These are phyloP conservation scores for Tinamus guttatus DNA, from an alignment of 2,113 vertebrate species.

Conservation along the genomic window DNA sequence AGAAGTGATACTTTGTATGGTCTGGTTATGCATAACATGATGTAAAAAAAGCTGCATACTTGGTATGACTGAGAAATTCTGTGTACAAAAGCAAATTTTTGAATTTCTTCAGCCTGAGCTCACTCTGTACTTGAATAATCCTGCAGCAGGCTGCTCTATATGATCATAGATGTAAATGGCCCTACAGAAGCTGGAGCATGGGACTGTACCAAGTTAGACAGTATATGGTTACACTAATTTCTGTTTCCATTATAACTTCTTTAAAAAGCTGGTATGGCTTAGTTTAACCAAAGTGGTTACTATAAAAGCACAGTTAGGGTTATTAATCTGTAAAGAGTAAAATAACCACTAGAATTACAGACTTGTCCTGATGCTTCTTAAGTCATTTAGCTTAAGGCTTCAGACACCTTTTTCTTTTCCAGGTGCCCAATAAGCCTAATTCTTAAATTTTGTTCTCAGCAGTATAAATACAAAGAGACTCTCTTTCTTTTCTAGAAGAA, in stretches of 20 bases:
- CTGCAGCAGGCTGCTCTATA: not conserved
- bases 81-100: not conserved
- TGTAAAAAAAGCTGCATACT: not conserved
- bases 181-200: not conserved
- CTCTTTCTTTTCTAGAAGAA: not conserved
- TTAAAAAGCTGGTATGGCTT: not conserved
- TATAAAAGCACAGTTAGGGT: not conserved
- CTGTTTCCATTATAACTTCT: not conserved
- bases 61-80: not conserved
- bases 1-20: not conserved
- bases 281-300: not conserved
- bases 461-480: not conserved
- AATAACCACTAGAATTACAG: not conserved
- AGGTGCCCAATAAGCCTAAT: not conserved
- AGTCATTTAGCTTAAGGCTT: not conserved
- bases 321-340: not conserved
- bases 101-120: constrained; percentile 37
- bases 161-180: not conserved
- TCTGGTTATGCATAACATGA: not conserved
- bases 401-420: not conserved
- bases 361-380: not conserved
- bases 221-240: not conserved
- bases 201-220: not conserved
- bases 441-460: not conserved
- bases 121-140: constrained; percentile 5